Base-by-base conservation (phyloP, 2,113 vertebrate species). In the Vimba vimba region DNA sequence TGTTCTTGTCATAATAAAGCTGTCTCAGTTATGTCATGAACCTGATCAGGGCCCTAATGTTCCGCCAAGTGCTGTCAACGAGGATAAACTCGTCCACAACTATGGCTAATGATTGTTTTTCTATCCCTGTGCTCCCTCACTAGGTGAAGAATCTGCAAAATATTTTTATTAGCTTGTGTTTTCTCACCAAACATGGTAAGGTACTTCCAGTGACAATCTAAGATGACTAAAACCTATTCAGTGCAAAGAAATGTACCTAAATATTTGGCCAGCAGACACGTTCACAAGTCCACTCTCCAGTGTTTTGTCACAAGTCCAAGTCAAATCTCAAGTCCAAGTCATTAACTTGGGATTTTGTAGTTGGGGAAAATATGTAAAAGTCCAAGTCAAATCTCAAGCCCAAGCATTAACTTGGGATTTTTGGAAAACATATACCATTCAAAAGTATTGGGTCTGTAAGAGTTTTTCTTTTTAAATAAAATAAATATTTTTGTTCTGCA, bases 1-100 rank as follows among this genome's bases (percentile, higher is more conserved):
- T 88, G 36, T 47, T 69, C 47, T 55, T 81, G 83, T 88, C 83
- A 83, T 85, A 90, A 88, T 88, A 89, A 86, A 89, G 33, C 85
- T 81, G 78, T 86, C 64, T 82, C 60, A 21, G 55, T 73, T 85
- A 50, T 88, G 68, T 85, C 69, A 50, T 79, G 78, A 87, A 88
- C 60, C 76, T 79, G 76, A 87, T 88, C 79, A 6, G 39, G 59
- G 76, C 71, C 76, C 68, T 88, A 82, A 89, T 80, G 74, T 69
- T 77, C 86, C 68, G 60, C 79, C 79, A 87, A 73, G 68, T 85
- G 55, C 57, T 84, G 86, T 87, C 88, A 85, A 27, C 21, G 36
- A 69, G 74, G 76, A 82, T 89, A 59, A 88, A 30, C 79, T 85
- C 79, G 55, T 27, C 64, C 74, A 85, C 80, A 78, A 60, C 59